Conservation (phyloP, 30 jellyfish, hydroid and myxozoan species). For the Nemopilema nomurai region DNA sequence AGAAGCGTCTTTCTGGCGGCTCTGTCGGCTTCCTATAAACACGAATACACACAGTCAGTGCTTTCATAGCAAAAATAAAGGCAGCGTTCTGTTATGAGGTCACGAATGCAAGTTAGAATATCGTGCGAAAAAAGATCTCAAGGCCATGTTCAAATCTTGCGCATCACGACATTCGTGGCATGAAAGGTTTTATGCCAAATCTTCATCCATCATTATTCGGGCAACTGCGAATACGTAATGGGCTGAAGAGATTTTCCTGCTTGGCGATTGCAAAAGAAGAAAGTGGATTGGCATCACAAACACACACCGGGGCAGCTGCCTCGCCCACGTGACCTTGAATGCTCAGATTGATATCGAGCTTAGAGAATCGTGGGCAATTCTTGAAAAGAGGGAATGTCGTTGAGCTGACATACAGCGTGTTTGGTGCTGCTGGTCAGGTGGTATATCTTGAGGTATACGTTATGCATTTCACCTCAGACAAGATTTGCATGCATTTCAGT, state of each 20-base stretch:
- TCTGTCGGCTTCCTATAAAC: conserved; percentile 86
- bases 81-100: neutral
- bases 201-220: neutral
- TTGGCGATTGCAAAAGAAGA: neutral
- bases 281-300: neutral
- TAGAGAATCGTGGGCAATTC: neutral
- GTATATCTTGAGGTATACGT: too few relatives aligned
- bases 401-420: too few relatives aligned
- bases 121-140: neutral
- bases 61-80: neutral
- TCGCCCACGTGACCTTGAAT: neutral
- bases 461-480: too few relatives aligned
- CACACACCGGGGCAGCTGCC: neutral
- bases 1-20: conserved; percentile 88
- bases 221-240: neutral
- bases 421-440: too few relatives aligned
- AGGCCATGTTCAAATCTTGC: too few relatives aligned
- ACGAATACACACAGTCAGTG: neutral
- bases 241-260: neutral
- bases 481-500: too few relatives aligned
- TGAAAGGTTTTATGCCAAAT: neutral
- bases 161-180: neutral
- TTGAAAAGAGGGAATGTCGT: neutral
- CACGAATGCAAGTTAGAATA: neutral
- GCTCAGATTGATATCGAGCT: neutral